These are phyloP conservation scores for Martes martes DNA, from an alignment of 2,113 vertebrate genomes.

Conservation along the genomic window DNA sequence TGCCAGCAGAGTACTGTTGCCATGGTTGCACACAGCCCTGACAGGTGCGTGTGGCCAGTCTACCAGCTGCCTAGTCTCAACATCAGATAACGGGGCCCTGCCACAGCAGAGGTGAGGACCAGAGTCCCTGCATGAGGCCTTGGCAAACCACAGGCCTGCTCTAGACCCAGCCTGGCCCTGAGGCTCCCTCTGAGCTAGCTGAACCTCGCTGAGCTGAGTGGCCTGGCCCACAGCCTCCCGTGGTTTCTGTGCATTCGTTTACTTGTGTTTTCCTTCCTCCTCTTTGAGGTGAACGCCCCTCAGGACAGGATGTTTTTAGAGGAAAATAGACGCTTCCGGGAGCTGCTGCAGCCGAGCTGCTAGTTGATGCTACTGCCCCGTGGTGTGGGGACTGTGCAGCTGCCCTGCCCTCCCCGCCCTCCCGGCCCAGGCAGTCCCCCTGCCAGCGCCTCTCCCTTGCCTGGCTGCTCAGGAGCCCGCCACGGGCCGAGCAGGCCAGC, in stretches of 20 bases:
- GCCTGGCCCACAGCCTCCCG: slow-evolving; percentile 29
- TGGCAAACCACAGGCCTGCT: slow-evolving; percentile 59
- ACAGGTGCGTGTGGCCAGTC: not conserved
- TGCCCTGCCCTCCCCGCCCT: not conserved
- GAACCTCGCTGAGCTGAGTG: slow-evolving; percentile 17
- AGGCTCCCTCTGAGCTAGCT: not conserved
- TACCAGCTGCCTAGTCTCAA: not conserved
- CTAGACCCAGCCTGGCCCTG: not conserved
- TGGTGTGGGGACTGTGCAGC: not conserved
- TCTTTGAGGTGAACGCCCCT: slow-evolving; percentile 79
- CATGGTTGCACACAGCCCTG: slow-evolving; percentile 2
- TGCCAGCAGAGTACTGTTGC: not conserved
- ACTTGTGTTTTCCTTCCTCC: slow-evolving; percentile 58
- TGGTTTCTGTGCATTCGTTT: slow-evolving; percentile 66
- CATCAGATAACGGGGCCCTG: slow-evolving; percentile 32
- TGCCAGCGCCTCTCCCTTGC: not conserved
- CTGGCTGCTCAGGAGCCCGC: not conserved
- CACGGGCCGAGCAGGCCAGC: accelerated
- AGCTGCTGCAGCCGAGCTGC: slow-evolving; percentile 74
- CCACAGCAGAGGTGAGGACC: not conserved
- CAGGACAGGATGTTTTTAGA: slow-evolving; percentile 85
- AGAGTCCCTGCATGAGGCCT: not conserved
- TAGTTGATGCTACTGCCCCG: not conserved
- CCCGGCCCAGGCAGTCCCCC: not conserved
- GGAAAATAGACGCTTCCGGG: slow-evolving; percentile 83